phyloP scores from a whole-genome alignment of 2,797 vertebrate genomes.

The Morelia viridis region DNA sequence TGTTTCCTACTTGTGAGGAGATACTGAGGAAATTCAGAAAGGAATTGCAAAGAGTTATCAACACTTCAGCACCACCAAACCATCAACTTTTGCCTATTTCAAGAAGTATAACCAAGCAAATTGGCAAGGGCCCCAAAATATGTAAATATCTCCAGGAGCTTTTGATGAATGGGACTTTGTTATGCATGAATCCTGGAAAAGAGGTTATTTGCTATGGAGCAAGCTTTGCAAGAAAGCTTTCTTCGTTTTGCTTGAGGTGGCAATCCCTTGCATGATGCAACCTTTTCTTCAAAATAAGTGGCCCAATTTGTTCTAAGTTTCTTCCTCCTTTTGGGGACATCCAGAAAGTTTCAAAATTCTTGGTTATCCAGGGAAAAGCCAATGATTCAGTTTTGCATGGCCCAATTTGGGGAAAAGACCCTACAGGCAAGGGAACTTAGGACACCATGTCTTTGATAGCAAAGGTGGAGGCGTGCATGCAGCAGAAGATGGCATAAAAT shows the following conservation, averaged over 20 bases:
- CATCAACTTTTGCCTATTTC: not conserved
- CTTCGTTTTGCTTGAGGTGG: not conserved
- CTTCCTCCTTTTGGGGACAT: not conserved
- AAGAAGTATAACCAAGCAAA: not conserved
- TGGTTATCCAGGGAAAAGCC: not conserved
- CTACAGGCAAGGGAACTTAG: not conserved
- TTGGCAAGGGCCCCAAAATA: too few relatives aligned
- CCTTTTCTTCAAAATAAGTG: not conserved
- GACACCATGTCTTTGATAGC: fast-evolving
- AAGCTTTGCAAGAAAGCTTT: not conserved
- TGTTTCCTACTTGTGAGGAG: too few relatives aligned
- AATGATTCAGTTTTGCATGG: not conserved
- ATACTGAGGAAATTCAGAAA: not conserved
- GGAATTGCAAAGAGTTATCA: not conserved
- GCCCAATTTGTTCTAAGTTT: not conserved
- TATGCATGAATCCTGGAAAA: not conserved
- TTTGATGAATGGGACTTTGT: not conserved
- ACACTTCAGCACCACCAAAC: not conserved
- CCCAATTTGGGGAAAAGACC: not conserved
- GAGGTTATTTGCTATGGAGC: not conserved
- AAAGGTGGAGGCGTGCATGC: not conserved
- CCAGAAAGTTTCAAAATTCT: not conserved
- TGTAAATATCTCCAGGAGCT: not conserved
- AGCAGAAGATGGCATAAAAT: slow-evolving; percentile 56
- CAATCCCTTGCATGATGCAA: not conserved